These are phyloP conservation scores for Buphagus erythrorhynchus DNA, from an alignment of 2,797 vertebrate genomes.

Conservation along the genomic window DNA sequence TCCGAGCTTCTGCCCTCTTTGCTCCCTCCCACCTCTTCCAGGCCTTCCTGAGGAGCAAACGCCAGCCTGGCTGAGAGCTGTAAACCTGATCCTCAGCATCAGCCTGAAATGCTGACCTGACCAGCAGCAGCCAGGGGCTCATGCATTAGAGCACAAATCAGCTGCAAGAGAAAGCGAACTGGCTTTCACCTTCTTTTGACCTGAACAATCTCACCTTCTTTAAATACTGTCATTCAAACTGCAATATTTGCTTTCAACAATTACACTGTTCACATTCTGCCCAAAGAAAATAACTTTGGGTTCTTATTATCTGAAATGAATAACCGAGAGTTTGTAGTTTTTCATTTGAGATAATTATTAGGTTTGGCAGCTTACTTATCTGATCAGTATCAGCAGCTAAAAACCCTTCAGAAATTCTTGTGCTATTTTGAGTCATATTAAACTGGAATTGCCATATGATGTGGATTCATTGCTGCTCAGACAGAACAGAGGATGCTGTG, in stretches of 20 bases:
- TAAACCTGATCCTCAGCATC: slow-evolving; percentile 8
- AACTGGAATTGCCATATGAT: not conserved
- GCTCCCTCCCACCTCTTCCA: not conserved
- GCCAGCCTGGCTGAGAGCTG: not conserved
- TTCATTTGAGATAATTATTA: not conserved
- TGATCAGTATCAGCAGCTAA: slow-evolving; percentile 7
- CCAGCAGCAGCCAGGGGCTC: not conserved
- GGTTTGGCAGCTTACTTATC: slow-evolving; percentile 16
- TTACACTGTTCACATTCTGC: not conserved
- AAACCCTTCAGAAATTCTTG: slow-evolving; percentile 15
- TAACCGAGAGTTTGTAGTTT: not conserved
- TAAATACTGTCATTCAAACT: not conserved
- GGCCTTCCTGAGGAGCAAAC: not conserved
- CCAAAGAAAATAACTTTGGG: slow-evolving; percentile 13
- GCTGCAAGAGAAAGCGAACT: not conserved
- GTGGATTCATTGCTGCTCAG: not conserved
- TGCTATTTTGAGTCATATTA: not conserved
- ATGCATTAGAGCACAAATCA: not conserved
- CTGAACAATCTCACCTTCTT: not conserved
- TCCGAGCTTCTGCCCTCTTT: not conserved
- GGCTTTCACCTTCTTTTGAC: slow-evolving; percentile 38
- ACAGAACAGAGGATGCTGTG: not conserved
- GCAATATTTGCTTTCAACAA: not conserved
- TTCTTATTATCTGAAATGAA: not conserved
- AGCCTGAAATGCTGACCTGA: not conserved